Evolutionary conservation across 30 jellyfish, hydroid and myxozoan genomes (phyloP).

Genomic region (Pelagia noctiluca): DNA sequence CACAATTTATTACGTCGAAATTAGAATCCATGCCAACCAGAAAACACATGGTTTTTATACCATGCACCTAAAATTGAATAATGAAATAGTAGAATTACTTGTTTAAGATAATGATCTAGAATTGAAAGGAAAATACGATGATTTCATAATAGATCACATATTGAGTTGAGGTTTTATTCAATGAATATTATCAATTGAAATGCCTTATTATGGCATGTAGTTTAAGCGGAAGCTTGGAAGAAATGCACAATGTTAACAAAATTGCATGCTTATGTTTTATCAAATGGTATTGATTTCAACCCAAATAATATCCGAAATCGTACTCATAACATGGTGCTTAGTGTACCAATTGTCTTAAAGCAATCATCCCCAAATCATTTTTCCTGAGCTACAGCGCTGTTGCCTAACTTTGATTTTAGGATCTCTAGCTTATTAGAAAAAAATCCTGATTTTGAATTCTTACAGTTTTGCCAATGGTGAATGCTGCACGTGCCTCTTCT

Average conservation of each 20-base stretch:
- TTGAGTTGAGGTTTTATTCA: background rate
- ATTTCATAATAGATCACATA: too few relatives aligned
- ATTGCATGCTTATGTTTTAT: background rate
- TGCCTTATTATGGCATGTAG: background rate
- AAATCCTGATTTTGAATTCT: background rate
- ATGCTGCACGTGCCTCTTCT: background rate
- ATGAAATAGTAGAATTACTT: background rate
- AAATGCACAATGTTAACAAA: background rate
- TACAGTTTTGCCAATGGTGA: background rate
- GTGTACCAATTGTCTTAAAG: background rate
- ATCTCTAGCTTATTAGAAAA: background rate
- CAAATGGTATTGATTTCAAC: too few relatives aligned
- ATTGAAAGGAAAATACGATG: background rate
- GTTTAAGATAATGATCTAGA: background rate
- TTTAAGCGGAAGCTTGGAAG: background rate
- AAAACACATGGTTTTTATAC: constrained; percentile 1
- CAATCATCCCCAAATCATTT: background rate
- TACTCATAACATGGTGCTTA: background rate
- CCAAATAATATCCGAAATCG: too few relatives aligned
- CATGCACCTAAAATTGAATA: constrained; percentile 5
- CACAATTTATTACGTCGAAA: constrained; percentile 22
- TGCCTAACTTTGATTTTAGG: background rate
- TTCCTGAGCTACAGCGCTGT: background rate
- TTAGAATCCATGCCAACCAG: constrained; percentile 11
- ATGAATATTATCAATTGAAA: background rate